Percentiles rank a stretch among this genome's conserved stretches.
Conservation (phyloP, 2,113 vertebrate genomes). For the Ictalurus furcatus region DNA sequence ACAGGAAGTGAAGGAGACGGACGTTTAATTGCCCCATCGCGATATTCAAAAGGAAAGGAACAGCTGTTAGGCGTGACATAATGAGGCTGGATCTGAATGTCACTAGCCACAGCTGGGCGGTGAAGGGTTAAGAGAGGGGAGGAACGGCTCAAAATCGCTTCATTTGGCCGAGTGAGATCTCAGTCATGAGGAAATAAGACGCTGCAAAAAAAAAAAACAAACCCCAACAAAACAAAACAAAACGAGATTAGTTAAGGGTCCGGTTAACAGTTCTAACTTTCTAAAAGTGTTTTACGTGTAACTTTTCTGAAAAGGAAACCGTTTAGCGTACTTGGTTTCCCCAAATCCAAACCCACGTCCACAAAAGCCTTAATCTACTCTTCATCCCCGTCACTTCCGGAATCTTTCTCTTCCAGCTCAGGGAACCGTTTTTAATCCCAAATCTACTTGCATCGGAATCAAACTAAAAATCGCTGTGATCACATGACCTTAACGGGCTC, state of each 20-base stretch:
- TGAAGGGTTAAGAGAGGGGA: slow-evolving; percentile 33
- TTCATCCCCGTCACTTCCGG: neutral
- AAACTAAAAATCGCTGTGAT: neutral
- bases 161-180: neutral
- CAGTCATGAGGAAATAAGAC: neutral
- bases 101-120: slow-evolving; percentile 24
- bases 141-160: neutral
- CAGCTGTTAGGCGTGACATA: slow-evolving; percentile 50
- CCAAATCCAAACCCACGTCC: neutral
- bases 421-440: neutral
- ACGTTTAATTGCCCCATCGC: slow-evolving; percentile 50
- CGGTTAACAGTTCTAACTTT: neutral
- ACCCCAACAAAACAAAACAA: neutral
- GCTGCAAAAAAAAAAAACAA: neutral
- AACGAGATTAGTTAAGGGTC: neutral
- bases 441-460: neutral
- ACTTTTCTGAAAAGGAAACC: neutral
- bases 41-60: slow-evolving; percentile 49
- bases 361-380: neutral
- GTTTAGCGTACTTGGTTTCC: neutral
- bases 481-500: neutral
- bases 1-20: slow-evolving; percentile 43
- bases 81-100: slow-evolving; percentile 46
- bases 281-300: neutral
- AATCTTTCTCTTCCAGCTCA: neutral